Evolutionary conservation across 2,113 vertebrate genomes (phyloP).

Genomic region (Mustela lutreola): DNA sequence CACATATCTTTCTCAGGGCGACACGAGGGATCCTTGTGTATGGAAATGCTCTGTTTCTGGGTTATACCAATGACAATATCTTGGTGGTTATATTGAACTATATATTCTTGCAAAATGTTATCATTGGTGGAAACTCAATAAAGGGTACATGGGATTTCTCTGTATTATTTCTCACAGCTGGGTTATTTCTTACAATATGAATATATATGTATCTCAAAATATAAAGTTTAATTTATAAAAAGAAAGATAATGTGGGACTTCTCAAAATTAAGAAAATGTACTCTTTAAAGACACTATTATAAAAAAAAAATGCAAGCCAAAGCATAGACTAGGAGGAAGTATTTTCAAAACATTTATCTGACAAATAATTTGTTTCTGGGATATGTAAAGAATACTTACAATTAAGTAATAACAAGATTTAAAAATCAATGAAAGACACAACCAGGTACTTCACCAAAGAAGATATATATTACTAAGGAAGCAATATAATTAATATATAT

Average conservation of each 20-base stretch:
- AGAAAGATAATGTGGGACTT: background rate
- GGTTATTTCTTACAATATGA: background rate
- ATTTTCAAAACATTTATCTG: background rate
- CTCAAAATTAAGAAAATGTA: background rate
- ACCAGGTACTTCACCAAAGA: background rate
- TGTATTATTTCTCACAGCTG: no score
- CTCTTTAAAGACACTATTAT: background rate
- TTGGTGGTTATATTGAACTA: background rate
- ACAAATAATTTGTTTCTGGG: background rate
- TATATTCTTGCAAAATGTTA: background rate
- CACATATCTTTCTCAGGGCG: background rate
- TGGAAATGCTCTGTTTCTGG: background rate
- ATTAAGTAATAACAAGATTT: background rate
- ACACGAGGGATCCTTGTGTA: background rate
- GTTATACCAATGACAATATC: background rate
- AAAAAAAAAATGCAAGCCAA: background rate
- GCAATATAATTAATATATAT: background rate
- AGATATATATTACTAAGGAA: background rate
- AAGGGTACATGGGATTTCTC: background rate
- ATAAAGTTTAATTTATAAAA: background rate
- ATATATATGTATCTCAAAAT: background rate
- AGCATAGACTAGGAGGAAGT: background rate
- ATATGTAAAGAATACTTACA: background rate
- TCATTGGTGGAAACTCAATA: background rate
- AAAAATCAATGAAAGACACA: background rate